Percentiles rank a stretch among this genome's conserved stretches.
phyloP scores from a whole-genome alignment of 2,797 vertebrate genomes.

The Megalops cyprinoides region DNA sequence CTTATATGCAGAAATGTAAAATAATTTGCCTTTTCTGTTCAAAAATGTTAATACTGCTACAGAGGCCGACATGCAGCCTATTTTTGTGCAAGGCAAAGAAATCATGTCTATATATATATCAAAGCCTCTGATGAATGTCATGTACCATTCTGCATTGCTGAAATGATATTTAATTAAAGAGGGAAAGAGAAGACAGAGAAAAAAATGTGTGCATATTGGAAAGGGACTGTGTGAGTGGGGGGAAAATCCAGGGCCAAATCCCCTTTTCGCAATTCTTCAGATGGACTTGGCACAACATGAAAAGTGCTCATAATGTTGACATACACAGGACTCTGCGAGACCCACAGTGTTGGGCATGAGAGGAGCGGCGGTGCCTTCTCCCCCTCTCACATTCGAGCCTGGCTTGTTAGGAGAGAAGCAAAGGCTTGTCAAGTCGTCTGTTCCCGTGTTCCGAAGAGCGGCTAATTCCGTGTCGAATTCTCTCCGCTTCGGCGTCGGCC shows the following conservation, averaged over 20 bases:
- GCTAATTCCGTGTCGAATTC: constrained; percentile 66
- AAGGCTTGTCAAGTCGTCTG: background rate
- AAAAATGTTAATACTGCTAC: too few species aligned
- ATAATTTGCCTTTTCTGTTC: too few species aligned
- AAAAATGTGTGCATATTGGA: too few species aligned
- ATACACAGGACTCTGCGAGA: background rate
- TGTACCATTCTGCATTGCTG: background rate
- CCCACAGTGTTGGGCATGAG: background rate
- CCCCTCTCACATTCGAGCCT: constrained; percentile 1
- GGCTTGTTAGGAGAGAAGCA: background rate
- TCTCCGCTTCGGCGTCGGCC: constrained; percentile 48
- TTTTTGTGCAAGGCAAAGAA: too few species aligned
- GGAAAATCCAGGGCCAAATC: background rate
- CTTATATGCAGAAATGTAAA: too few species aligned
- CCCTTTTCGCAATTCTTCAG: background rate
- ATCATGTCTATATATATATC: too few species aligned
- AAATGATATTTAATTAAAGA: background rate
- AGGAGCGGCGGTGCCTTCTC: background rate
- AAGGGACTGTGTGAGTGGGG: too few species aligned
- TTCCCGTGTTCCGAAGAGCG: background rate
- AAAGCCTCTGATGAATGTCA: background rate
- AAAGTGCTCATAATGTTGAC: background rate
- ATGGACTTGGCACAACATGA: constrained; percentile 1
- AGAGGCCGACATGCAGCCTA: too few species aligned
- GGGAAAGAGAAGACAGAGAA: background rate